Base-by-base conservation (phyloP, 2,888 invertebrate species). In the Argyresthia albistria region DNA sequence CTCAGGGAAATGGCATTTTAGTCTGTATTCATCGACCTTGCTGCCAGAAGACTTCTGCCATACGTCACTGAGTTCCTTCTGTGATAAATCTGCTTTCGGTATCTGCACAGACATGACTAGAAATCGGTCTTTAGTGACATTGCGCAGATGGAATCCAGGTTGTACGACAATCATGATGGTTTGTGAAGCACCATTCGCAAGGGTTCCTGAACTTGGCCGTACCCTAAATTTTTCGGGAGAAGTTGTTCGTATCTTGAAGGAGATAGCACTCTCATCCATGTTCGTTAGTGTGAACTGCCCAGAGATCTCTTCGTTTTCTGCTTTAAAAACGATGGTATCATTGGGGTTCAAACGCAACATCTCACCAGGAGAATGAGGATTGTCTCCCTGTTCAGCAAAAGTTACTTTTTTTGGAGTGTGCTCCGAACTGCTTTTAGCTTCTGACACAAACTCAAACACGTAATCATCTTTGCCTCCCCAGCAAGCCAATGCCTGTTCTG, bases 201-300 rank as follows among this genome's bases (percentile, higher is more conserved):
- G 72, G 7, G 91, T 82, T 0, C 97, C 97, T 7, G 93, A 91
- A 63, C 95, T 96, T 0, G 97, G 98, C 52, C 96, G 90, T 1
- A 99, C 98, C 36, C 96, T 89, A 80, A 97, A 98, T 76, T 97
- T 97, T 65, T 97, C 97, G 0, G 98, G 98, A 0, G 97, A 94
- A 4, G 98, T 98, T 11, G 98, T 98, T 79, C 98, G 95, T 57
- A 98, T 93, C 94, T 98, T 84, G 49, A 89, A 89, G 1, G 80
- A 84, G 0, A 88, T 62, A 0, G 71, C 66, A 36, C 76, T 69
- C 0, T 88, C 86, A 54, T 93, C 91, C 63, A 90, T 89, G 69
- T 96, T 96, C 35, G 91, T 92, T 12, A 97, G 83, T 0, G 87
- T 88, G 62, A 93, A 90, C 39, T 89, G 90, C 50, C 93, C 92